Evolutionary conservation across 2,113 vertebrate species (phyloP), one percentile per base, ranked within the genome.

Genomic region (Leptodactylus fuscus): DNA sequence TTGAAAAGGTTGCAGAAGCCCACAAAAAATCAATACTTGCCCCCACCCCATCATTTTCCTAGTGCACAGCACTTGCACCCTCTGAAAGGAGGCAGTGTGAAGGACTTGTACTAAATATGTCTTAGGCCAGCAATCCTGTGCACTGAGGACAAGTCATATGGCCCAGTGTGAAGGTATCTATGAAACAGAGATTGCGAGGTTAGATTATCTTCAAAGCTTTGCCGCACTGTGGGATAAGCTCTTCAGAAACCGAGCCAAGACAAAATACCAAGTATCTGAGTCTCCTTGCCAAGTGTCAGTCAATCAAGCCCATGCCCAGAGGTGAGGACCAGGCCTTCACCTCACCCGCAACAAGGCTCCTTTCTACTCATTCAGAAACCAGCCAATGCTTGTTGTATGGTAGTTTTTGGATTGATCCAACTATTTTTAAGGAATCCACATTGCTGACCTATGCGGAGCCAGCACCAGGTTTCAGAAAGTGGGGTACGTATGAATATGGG

Each of bases 171-270:
- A 85, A 69, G 62, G 75, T 41, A 85, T 85, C 83, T 85, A 18
- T 85, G 62, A 70, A 62, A 32, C 48, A 85, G 46, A 85, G 76
- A 85, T 80, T 41, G 60, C 5, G 49, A 85, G 60, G 62, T 80
- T 80, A 85, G 83, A 85, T 85, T 85, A 85, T 85, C 83, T 85
- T 85, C 83, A 85, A 85, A 85, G 83, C 34, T 49, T 38, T 71
- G 83, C 83, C n/a, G 48, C 77, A 46, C 22, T 69, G 79, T 44
- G 49, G 83, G 53, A 70, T 80, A 67, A 80, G 62, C 34, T 55
- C 49, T 80, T 79, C 36, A 78, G 74, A 78, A 67, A 85, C 15
- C 8, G 36, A 80, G 83, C 83, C 83, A 85, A 85, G 62, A 36
- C 44, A 44, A 79, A 85, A 79, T 85, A 53, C 83, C 48, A 67